phyloP scores from a whole-genome alignment of 2,888 invertebrate genomes.

The Coremacera marginata region DNA sequence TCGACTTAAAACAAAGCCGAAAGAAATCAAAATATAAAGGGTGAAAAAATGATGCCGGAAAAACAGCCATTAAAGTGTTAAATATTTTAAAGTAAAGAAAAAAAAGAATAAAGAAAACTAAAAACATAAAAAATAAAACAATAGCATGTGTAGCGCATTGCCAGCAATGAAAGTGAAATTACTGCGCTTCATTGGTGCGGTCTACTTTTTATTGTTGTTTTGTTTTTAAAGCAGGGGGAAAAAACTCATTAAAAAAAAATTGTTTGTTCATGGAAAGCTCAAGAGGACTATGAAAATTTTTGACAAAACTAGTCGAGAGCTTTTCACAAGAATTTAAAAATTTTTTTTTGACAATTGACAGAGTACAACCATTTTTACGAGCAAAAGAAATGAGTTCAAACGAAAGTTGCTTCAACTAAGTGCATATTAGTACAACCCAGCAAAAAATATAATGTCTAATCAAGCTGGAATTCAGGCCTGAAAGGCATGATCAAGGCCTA shows the following conservation, averaged over 20 bases:
- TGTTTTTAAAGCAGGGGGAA: neutral
- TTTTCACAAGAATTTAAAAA: neutral
- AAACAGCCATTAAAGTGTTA: neutral
- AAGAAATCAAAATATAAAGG: neutral
- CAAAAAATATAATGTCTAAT: too few species aligned
- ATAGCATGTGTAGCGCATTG: neutral
- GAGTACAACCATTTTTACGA: too few species aligned
- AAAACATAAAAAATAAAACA: neutral
- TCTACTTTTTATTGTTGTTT: neutral
- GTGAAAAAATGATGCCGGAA: neutral
- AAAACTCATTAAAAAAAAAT: neutral
- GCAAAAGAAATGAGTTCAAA: too few species aligned
- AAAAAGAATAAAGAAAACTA: neutral
- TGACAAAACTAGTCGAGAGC: neutral
- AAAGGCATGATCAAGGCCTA: too few species aligned
- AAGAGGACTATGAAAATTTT: neutral
- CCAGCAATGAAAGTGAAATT: slow-evolving; percentile 16
- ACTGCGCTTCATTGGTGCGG: slow-evolving; percentile 1
- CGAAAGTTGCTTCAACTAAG: too few species aligned
- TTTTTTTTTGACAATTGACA: too few species aligned
- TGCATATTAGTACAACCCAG: too few species aligned
- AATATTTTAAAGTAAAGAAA: neutral
- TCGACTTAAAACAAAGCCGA: neutral
- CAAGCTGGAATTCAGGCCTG: too few species aligned
- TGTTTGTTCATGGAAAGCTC: neutral